A percentile compares a stretch with the other conserved stretches of the same genome.
Evolutionary conservation across 1,140 invertebrate species (phyloP).

Genomic region (Vanessa atalanta): DNA sequence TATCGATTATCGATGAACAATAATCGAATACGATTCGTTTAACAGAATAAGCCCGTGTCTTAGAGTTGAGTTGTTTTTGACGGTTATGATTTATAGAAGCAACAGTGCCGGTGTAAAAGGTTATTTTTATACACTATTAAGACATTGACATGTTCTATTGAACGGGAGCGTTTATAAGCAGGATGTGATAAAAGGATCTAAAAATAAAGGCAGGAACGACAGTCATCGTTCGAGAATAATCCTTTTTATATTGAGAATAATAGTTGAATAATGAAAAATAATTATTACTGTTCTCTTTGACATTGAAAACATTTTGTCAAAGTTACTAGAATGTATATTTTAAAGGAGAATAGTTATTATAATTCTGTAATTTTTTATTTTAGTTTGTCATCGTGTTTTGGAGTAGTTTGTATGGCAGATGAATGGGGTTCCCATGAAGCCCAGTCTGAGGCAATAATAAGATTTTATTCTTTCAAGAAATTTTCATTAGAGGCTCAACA

Average conservation of each 20-base stretch:
- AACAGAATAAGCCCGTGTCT: conserved; percentile 38
- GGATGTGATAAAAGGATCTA: conserved; percentile 20
- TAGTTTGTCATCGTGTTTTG: no score
- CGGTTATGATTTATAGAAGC: conserved; percentile 46
- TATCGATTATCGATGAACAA: conserved; percentile 26
- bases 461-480: no score
- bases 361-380: no score
- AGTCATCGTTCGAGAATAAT: not conserved
- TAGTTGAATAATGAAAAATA: no score
- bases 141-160: conserved; percentile 48
- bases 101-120: conserved; percentile 36
- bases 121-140: conserved; percentile 49
- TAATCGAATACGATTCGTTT: conserved; percentile 41
- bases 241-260: not conserved
- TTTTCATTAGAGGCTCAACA: no score
- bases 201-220: conserved; percentile 14
- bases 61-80: conserved; percentile 30
- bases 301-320: no score
- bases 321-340: no score
- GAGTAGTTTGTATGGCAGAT: no score
- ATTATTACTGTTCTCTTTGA: no score
- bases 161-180: conserved; percentile 29
- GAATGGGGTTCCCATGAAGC: no score
- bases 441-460: no score
- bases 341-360: no score